Evolutionary conservation across 2,888 invertebrate genomes (phyloP).

Genomic region (Ephialtes manifestator): DNA sequence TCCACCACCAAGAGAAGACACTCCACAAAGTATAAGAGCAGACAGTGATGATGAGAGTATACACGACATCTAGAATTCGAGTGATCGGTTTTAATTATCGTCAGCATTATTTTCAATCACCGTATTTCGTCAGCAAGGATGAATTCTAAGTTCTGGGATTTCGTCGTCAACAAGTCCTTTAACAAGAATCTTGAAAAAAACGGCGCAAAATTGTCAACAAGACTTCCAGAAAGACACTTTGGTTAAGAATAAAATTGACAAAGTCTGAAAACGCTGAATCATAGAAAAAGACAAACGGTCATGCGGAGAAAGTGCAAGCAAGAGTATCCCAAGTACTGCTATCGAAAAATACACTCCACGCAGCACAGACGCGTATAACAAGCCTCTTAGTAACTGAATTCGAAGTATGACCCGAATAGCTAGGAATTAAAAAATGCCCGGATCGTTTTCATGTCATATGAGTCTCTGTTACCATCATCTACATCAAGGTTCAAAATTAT

Average conservation of each 20-base stretch:
- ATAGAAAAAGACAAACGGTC: not conserved
- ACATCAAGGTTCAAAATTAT: not conserved
- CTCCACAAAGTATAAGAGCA: conserved; percentile 82
- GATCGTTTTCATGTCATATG: no score
- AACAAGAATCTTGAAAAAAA: not conserved
- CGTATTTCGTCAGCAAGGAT: not conserved
- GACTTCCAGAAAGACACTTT: not conserved
- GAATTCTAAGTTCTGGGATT: not conserved
- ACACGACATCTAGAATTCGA: conserved; percentile 82
- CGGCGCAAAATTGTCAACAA: not conserved
- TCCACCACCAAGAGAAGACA: conserved; percentile 79
- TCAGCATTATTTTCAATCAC: conserved; percentile 15
- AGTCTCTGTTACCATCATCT: not conserved
- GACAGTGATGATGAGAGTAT: conserved; percentile 85
- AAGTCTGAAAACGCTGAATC: not conserved
- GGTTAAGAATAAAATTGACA: not conserved
- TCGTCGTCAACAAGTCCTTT: not conserved
- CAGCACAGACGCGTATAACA: not conserved
- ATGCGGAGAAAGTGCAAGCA: not conserved
- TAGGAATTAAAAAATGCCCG: no score
- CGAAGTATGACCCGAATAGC: not conserved
- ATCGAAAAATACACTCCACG: not conserved
- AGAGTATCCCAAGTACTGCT: not conserved
- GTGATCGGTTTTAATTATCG: conserved; percentile 9
- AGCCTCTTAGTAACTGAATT: not conserved